Evolutionary conservation across 2,888 invertebrate genomes (phyloP).

Genomic region (Cheilosia grossa): DNA sequence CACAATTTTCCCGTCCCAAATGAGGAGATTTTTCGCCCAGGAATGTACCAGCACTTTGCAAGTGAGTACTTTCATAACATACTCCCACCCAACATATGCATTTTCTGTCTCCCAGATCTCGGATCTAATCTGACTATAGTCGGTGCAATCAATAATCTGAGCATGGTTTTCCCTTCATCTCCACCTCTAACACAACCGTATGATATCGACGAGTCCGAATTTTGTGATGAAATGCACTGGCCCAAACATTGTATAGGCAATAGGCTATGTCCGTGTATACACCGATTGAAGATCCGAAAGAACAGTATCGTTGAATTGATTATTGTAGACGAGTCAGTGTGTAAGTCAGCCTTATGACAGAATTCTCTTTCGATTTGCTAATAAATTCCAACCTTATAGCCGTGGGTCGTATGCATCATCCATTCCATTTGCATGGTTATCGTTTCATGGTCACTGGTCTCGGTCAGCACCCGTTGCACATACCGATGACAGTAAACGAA

Average conservation of each 20-base stretch:
- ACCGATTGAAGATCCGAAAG: constrained; percentile 77
- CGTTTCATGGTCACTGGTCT: constrained; percentile 80
- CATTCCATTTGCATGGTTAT: constrained; percentile 82
- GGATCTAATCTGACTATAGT: constrained; percentile 76
- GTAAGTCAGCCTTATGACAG: constrained; percentile 75
- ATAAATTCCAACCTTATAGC: constrained; percentile 75
- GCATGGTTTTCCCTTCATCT: constrained; percentile 90
- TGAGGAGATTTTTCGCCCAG: constrained; percentile 76
- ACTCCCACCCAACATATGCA: not conserved
- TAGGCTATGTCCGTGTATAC: constrained; percentile 77
- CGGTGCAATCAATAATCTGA: constrained; percentile 88
- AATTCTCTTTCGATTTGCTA: constrained; percentile 1
- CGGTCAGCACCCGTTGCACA: constrained; percentile 76
- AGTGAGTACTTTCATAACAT: constrained; percentile 76
- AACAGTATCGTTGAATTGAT: constrained; percentile 79
- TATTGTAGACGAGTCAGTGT: constrained; percentile 79
- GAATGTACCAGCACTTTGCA: constrained; percentile 77
- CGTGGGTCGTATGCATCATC: constrained; percentile 80
- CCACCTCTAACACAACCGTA: constrained; percentile 89
- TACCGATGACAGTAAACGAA: constrained; percentile 75
- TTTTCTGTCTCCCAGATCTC: constrained; percentile 73
- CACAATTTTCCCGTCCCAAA: constrained; percentile 77
- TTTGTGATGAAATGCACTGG: constrained; percentile 77
- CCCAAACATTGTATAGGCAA: constrained; percentile 75
- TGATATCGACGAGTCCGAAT: constrained; percentile 78